Evolutionary conservation across 2,888 invertebrate species (phyloP).

Genomic region (Kryphioiulus occultus): DNA sequence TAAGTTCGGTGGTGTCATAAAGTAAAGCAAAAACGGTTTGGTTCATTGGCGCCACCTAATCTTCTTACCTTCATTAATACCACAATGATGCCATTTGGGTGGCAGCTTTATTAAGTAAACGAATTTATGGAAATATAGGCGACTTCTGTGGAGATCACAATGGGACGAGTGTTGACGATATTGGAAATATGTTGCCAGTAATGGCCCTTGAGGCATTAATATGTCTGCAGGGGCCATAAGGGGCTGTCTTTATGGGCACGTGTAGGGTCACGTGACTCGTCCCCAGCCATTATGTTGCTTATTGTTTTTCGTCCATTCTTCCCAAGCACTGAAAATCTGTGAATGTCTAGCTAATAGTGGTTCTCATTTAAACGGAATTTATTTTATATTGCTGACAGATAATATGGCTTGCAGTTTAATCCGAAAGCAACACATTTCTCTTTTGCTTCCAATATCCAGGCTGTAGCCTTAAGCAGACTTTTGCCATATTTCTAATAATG

Average conservation of each 20-base stretch:
- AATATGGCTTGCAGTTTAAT: background rate
- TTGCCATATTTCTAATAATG: background rate
- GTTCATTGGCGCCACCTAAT: conserved; percentile 12
- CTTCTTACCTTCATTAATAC: conserved; percentile 3
- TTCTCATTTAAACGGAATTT: background rate
- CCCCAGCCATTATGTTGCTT: background rate
- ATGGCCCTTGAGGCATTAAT: background rate
- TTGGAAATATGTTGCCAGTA: background rate
- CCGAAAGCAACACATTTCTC: background rate
- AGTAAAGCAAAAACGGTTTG: background rate
- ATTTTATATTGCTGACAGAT: background rate
- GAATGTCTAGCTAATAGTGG: background rate
- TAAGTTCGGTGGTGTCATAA: background rate
- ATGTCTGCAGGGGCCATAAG: background rate
- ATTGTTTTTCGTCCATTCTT: background rate
- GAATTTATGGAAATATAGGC: conserved; percentile 11
- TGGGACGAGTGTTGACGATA: background rate
- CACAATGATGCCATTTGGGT: background rate
- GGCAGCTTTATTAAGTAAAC: conserved; percentile 10
- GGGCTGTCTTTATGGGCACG: background rate
- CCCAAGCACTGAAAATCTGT: background rate
- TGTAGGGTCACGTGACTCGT: background rate
- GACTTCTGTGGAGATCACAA: conserved; percentile 7
- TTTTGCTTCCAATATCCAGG: background rate
- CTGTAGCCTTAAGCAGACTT: background rate